phyloP scores from a whole-genome alignment of 2,888 invertebrate species.

The Andrena minutula region DNA sequence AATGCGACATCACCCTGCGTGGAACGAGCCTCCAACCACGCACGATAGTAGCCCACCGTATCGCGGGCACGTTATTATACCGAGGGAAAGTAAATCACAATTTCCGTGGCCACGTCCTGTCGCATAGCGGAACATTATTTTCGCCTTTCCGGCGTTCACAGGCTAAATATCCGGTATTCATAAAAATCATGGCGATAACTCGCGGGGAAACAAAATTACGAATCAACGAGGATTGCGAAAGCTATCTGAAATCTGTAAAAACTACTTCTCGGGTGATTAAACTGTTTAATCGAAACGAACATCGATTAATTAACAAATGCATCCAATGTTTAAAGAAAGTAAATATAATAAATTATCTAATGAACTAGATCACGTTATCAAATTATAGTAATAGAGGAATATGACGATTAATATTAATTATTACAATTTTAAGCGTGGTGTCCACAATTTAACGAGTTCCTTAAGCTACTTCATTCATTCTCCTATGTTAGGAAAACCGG shows the following conservation, averaged over 20 bases:
- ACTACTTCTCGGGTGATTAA: too few species aligned
- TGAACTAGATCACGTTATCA: too few species aligned
- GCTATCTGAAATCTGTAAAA: not conserved
- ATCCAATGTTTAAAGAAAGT: too few species aligned
- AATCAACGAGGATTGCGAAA: not conserved
- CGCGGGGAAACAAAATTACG: not conserved
- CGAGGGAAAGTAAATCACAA: conserved; percentile 82
- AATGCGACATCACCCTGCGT: conserved; percentile 49
- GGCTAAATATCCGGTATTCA: conserved; percentile 66
- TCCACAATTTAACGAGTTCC: too few species aligned
- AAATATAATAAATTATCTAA: too few species aligned
- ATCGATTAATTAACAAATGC: too few species aligned
- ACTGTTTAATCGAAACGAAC: too few species aligned
- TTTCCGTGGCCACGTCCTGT: conserved; percentile 76
- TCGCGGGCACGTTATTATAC: conserved; percentile 75
- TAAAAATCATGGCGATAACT: conserved; percentile 11
- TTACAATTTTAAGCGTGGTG: not conserved
- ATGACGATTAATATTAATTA: too few species aligned
- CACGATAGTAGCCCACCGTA: conserved; percentile 65
- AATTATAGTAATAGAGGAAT: too few species aligned
- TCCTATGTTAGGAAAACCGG: not conserved
- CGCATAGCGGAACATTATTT: conserved; percentile 75
- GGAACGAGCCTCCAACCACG: conserved; percentile 56
- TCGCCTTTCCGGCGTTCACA: conserved; percentile 72
- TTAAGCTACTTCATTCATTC: not conserved